Evolutionary conservation across 2,888 invertebrate genomes (phyloP).

Genomic region (Labia minor): DNA sequence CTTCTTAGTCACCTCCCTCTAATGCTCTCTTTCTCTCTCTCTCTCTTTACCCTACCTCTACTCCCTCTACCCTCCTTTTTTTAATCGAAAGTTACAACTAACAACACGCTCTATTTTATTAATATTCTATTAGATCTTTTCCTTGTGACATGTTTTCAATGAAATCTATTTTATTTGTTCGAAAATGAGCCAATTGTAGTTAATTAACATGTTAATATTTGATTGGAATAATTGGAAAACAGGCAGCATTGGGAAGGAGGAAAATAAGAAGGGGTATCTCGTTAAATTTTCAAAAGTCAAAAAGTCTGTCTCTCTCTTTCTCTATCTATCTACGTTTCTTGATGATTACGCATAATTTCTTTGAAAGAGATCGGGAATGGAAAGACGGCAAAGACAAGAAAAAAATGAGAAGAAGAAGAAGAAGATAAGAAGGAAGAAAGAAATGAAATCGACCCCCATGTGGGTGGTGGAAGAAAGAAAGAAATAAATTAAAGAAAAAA

Average conservation of each 20-base stretch:
- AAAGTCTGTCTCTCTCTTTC: background rate
- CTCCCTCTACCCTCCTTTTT: too few relatives aligned
- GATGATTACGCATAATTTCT: conserved; percentile 13
- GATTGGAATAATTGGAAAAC: background rate
- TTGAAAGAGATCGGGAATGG: background rate
- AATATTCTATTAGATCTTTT: too few relatives aligned
- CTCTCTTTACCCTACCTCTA: too few relatives aligned
- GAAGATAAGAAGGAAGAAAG: background rate
- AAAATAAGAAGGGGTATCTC: background rate
- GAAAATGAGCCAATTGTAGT: background rate
- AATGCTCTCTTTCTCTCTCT: too few relatives aligned
- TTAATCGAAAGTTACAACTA: too few relatives aligned
- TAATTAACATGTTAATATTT: conserved; percentile 13
- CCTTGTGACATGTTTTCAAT: background rate
- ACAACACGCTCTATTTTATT: too few relatives aligned
- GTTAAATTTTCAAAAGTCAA: conserved; percentile 8
- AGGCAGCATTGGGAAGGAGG: too few relatives aligned
- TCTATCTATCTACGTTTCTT: too few relatives aligned
- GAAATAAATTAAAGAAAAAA: background rate
- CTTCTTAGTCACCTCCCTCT: too few relatives aligned
- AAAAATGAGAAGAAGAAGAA: background rate
- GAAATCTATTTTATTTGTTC: background rate
- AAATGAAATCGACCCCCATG: too few relatives aligned
- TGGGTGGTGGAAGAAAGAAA: background rate
- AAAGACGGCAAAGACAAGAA: background rate